Percentiles rank a stretch among this genome's conserved stretches.
These are phyloP conservation scores for Dendrolimus houi DNA, from an alignment of 2,888 invertebrate species.

Conservation along the genomic window DNA sequence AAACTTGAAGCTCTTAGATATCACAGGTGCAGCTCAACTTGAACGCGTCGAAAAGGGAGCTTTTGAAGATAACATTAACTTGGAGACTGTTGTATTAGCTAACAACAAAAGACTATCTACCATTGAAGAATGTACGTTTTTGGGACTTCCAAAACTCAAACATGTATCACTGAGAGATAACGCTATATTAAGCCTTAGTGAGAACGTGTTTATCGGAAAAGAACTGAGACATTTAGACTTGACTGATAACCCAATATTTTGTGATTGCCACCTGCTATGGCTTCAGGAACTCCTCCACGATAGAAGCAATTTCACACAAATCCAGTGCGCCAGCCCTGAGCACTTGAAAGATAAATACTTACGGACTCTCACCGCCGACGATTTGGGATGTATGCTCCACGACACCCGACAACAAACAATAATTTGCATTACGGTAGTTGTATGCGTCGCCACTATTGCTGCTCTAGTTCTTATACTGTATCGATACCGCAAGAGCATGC, in stretches of 20 bases:
- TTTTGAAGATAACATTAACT: slow-evolving; percentile 86
- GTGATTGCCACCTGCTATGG: slow-evolving; percentile 89
- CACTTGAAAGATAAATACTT: slow-evolving; percentile 83
- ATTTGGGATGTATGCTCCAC: slow-evolving; percentile 87
- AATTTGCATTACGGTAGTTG: slow-evolving; percentile 84
- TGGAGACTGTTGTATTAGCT: slow-evolving; percentile 84
- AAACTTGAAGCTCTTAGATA: slow-evolving; percentile 85
- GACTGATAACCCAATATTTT: slow-evolving; percentile 88
- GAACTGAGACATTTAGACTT: slow-evolving; percentile 86
- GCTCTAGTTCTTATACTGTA: slow-evolving; percentile 85
- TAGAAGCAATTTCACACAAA: slow-evolving; percentile 81
- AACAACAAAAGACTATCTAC: slow-evolving; percentile 85
- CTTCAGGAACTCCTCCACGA: slow-evolving; percentile 82
- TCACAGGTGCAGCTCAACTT: slow-evolving; percentile 85
- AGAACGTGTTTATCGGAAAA: slow-evolving; percentile 86
- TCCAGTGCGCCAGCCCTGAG: slow-evolving; percentile 85
- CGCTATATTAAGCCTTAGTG: slow-evolving; percentile 84
- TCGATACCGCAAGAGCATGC: slow-evolving; percentile 86
- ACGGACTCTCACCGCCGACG: slow-evolving; percentile 82
- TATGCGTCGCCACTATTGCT: slow-evolving; percentile 82
- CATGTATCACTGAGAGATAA: slow-evolving; percentile 87
- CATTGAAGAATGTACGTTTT: slow-evolving; percentile 85
- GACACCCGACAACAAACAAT: slow-evolving; percentile 88
- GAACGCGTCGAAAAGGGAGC: slow-evolving; percentile 85
- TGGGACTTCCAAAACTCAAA: slow-evolving; percentile 86